Base-by-base conservation (phyloP, 2,888 invertebrate genomes). In the Drosophila kambysellisi region DNA sequence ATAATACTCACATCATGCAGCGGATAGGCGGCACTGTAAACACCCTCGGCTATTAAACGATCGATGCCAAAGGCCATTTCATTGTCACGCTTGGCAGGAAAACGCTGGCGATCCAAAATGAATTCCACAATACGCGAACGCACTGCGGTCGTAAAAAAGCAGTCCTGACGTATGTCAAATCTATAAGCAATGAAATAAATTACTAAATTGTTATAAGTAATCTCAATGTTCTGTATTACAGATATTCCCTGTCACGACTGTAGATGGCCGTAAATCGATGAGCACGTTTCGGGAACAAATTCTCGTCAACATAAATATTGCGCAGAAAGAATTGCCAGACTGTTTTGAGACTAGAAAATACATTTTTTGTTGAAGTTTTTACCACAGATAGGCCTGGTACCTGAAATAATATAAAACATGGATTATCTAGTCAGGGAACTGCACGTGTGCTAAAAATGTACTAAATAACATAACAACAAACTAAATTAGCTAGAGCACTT, bases 111-210 rank as follows among this genome's bases (percentile, higher is more conserved):
- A 91, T 98, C 97, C 83, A 99, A 94, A 83, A 99, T 98, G 92
- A 98, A 98, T 93, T 98, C 97, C 0, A 98, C 97, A 74, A 99
- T 97, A 74, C 98, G 95, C 15, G 97, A 97, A 70, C 97, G 95
- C 51, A 97, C 96, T 3, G 97, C 96, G 5, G 97, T 95, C 50
- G 96, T 96, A 94, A 99, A 98, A 93, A 98, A 98, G 82, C 96
- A 95, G 11, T 96, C 96, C 39, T 96, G 95, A 59, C 95, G 94
- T 48, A 97, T 95, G 92, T 98, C 97, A 93, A 98, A 98, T 93
- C 97, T 97, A 91, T 12, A 17, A 5, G 6, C 0, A 48, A 9
- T 54, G 8, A 35, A 30, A 29, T 0, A 33, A 39, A 29, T 33
- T 25, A 12, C 1, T 8, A 3, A 8, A 0, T 29, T 7, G 1